Percentiles rank a stretch among this genome's conserved stretches.
Evolutionary conservation across 2,888 invertebrate genomes (phyloP).

Genomic region (Barypeithes pellucidus): DNA sequence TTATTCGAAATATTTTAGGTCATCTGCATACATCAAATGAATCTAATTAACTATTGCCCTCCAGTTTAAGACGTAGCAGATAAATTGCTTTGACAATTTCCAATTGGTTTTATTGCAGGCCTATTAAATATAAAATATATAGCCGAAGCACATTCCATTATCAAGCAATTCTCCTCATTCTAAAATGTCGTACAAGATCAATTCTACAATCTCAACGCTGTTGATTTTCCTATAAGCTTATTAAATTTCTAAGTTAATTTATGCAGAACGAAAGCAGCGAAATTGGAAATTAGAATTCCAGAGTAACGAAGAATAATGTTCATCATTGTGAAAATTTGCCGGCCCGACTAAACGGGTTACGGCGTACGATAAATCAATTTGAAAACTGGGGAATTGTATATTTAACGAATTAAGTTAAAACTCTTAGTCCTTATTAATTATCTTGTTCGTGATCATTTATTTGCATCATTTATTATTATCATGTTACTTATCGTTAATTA

Average conservation of each 20-base stretch:
- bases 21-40: no score
- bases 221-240: slow-evolving; percentile 66
- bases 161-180: neutral
- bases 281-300: slow-evolving; percentile 64
- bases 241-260: slow-evolving; percentile 66
- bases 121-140: no score
- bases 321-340: slow-evolving; percentile 64
- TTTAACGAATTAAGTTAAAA: slow-evolving; percentile 54
- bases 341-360: slow-evolving; percentile 53
- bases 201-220: slow-evolving; percentile 57
- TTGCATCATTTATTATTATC: slow-evolving; percentile 51
- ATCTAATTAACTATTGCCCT: no score
- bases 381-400: slow-evolving; percentile 53
- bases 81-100: no score
- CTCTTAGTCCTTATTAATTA: slow-evolving; percentile 54
- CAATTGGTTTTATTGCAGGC: no score
- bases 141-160: neutral
- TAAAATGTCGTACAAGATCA: slow-evolving; percentile 29
- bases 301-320: slow-evolving; percentile 62
- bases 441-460: slow-evolving; percentile 51
- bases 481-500: slow-evolving; percentile 47
- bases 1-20: no score
- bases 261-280: slow-evolving; percentile 63
- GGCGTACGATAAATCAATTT: slow-evolving; percentile 53
- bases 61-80: no score